Conservation (phyloP, 2,113 vertebrate species). For the Epinephelus cyanopodus region DNA sequence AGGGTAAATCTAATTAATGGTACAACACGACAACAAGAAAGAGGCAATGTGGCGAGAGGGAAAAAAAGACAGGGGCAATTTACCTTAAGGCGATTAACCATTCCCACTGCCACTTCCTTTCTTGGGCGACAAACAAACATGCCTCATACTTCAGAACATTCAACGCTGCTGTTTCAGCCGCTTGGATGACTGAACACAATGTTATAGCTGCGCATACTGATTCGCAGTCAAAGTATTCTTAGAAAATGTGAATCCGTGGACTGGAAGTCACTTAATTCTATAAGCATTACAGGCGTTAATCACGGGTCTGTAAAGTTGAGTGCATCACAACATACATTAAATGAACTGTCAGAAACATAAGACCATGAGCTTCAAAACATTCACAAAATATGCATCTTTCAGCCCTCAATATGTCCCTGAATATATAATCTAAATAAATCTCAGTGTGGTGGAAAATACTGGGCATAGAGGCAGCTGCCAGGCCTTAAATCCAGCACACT, state of each 20-base stretch:
- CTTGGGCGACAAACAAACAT: conserved; percentile 62
- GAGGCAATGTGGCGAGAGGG: conserved; percentile 64
- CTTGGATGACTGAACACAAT: conserved; percentile 47
- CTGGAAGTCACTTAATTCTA: conserved; percentile 23
- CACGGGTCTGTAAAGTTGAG: conserved; percentile 5
- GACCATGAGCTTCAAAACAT: conserved; percentile 2
- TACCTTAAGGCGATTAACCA: conserved; percentile 72
- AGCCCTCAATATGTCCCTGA: conserved; percentile 19
- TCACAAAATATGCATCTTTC: conserved; percentile 9
- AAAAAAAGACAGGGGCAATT: conserved; percentile 60
- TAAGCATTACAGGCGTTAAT: conserved; percentile 10
- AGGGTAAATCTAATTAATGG: conserved; percentile 82
- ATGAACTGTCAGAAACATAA: conserved; percentile 8
- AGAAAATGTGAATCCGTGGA: conserved; percentile 15
- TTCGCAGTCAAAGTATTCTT: conserved; percentile 26
- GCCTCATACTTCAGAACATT: conserved; percentile 56
- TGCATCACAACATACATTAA: conserved; percentile 20
- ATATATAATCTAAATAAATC: conserved; percentile 34
- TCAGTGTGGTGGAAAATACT: conserved; percentile 26
- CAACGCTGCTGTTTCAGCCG: conserved; percentile 48
- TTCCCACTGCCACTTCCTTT: conserved; percentile 57
- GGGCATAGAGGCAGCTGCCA: conserved; percentile 39
- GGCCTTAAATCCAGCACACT: conserved; percentile 48
- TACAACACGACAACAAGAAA: conserved; percentile 74
- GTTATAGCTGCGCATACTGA: conserved; percentile 37